A percentile compares a stretch with the other conserved stretches of the same genome.
Evolutionary conservation across 2,113 vertebrate species (phyloP).

Genomic region (Sinocyclocheilus maitianheensis): DNA sequence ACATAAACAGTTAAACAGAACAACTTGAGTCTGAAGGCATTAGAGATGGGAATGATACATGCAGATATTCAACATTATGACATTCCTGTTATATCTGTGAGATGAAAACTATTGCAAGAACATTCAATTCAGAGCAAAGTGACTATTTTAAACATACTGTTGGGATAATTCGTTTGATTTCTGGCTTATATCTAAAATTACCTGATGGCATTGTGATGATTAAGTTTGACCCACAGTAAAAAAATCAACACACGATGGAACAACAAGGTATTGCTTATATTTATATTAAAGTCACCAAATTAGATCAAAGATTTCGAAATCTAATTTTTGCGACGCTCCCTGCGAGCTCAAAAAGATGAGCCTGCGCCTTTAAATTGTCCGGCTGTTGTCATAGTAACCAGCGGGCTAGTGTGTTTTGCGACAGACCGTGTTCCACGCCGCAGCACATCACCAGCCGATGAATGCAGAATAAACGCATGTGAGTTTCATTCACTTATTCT

Average conservation of each 20-base stretch:
- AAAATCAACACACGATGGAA: no score
- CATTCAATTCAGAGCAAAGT: not conserved
- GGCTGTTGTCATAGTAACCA: constrained; percentile 45
- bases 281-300: no score
- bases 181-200: not conserved
- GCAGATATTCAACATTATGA: not conserved
- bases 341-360: no score
- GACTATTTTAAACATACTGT: not conserved
- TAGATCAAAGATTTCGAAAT: no score
- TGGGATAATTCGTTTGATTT: not conserved
- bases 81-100: not conserved
- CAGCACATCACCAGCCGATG: not conserved
- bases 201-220: not conserved
- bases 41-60: not conserved
- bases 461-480: not conserved
- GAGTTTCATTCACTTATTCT: not conserved
- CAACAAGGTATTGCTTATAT: no score
- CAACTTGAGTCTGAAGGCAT: not conserved
- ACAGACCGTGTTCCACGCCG: constrained; percentile 44
- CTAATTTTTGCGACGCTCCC: no score
- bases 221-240: not conserved
- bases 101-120: not conserved
- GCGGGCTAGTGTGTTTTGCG: constrained; percentile 41
- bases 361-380: not conserved
- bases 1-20: no score